A percentile compares a stretch with the other conserved stretches of the same genome.
phyloP scores from a whole-genome alignment of 2,113 vertebrate species.

The Apeltes quadracus region DNA sequence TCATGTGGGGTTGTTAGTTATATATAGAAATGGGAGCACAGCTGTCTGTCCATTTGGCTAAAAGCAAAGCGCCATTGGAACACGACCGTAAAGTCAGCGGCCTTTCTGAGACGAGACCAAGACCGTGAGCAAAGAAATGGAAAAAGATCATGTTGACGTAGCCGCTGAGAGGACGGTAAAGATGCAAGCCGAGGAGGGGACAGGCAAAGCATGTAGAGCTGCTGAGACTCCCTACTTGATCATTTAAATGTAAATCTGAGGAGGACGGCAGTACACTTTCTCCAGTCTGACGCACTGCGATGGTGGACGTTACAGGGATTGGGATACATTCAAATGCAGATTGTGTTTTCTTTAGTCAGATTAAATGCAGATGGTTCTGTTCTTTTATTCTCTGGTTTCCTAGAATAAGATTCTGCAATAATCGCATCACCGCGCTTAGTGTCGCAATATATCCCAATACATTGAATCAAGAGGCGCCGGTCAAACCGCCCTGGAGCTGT shows the following conservation, averaged over 20 bases:
- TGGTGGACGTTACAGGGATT: not conserved
- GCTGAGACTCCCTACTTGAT: not conserved
- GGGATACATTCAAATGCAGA: not conserved
- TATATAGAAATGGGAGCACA: constrained; percentile 77
- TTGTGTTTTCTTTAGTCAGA: not conserved
- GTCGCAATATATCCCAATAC: not conserved
- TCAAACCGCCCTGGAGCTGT: not conserved
- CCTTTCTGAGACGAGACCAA: not conserved
- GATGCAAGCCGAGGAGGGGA: not conserved
- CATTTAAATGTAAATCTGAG: not conserved
- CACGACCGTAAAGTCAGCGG: constrained; percentile 21
- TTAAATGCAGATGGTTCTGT: not conserved
- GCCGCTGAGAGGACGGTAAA: not conserved
- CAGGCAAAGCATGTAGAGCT: not conserved
- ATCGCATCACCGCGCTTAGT: not conserved
- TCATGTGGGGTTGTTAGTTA: constrained; percentile 60
- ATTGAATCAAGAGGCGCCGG: not conserved
- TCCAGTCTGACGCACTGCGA: not conserved
- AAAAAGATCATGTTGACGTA: constrained; percentile 2
- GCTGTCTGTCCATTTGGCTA: constrained; percentile 74
- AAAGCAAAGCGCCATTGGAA: constrained; percentile 59
- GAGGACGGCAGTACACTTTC: not conserved
- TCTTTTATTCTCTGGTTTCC: not conserved
- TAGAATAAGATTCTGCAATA: not conserved
- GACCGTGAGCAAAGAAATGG: not conserved